These are phyloP conservation scores for Scelioninae gen. 2 DNA, from an alignment of 2,888 invertebrate genomes.

Conservation along the genomic window DNA sequence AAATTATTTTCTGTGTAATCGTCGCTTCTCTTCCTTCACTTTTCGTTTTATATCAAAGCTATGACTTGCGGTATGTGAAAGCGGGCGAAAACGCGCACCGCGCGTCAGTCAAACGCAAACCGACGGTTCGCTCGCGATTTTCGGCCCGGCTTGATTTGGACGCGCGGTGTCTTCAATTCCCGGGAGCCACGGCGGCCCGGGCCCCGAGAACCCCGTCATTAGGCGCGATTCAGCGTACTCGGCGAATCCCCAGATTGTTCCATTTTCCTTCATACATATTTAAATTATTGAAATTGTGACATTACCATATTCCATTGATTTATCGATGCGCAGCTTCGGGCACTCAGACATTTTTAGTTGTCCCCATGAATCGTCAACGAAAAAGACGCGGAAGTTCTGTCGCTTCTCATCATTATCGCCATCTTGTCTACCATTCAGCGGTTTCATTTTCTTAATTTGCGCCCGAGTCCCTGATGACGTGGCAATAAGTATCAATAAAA, in stretches of 20 bases:
- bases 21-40: conserved; percentile 46
- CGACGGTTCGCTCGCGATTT: conserved; percentile 49
- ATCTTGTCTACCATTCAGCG: conserved; percentile 13
- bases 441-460: conserved; percentile 11
- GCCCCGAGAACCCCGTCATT: conserved; percentile 70
- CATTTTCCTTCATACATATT: conserved; percentile 75
- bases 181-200: conserved; percentile 31
- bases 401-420: conserved; percentile 38
- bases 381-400: conserved; percentile 49
- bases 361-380: conserved; percentile 23
- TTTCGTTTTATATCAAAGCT: conserved; percentile 58
- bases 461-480: no score
- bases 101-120: conserved; percentile 42
- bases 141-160: conserved; percentile 62
- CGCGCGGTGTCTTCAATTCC: conserved; percentile 60
- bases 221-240: conserved; percentile 72
- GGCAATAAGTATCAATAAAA: no score
- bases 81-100: conserved; percentile 37
- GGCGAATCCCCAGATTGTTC: conserved; percentile 73
- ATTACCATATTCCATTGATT: conserved; percentile 75
- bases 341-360: conserved; percentile 53
- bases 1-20: conserved; percentile 59
- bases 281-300: conserved; percentile 74
- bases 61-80: conserved; percentile 52
- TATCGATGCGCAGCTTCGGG: conserved; percentile 68